Evolutionary conservation across 1,140 invertebrate species (phyloP), one percentile per base, ranked within the genome.

Genomic region (Leptoteleia sp.): DNA sequence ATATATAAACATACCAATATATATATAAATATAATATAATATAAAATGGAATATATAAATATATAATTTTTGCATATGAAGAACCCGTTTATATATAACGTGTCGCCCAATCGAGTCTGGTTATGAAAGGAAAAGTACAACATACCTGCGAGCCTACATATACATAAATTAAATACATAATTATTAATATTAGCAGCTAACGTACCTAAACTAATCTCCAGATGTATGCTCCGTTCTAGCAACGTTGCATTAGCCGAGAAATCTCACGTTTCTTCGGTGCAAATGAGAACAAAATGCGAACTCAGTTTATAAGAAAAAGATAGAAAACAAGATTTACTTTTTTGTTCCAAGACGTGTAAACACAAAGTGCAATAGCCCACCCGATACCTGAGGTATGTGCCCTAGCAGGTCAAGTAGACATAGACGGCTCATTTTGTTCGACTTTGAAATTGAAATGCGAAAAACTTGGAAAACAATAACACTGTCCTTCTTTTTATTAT

Each of bases 341-440:
- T 77, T 54, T 48, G 27, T 78, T 72, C 19, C 33, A 11, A 43
- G 31, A 59, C 40, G 12, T 59, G 38, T 68, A 48, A 68, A 77
- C 64, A 79, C 67, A 75, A 83, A 82, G 76, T 83, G 80, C 82
- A 83, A 82, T 83, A 82, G 76, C 50, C 61, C 76, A 73, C 62
- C 47, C 61, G 68, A 72, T 79, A 79, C 76, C 68, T 73, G 76
- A 79, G 68, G 70, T 70, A 79, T 79, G 76, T 79, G 68, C 76
- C 76, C 76, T 73, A 72, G 40, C 54, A 70, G 67, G 62, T 68
- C 57, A 50, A 45, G 27, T 50, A 72, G 42, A 68, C 33, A 33
- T 40, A 72, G 29, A 61, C 29, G 47, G 62, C 25, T 71, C 62
- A 68, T 78, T 78, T 72, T 40, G 40, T 64, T 57, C 9, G 29